A percentile compares a stretch with the other conserved stretches of the same genome.
phyloP scores from a whole-genome alignment of 2,797 vertebrate genomes.

The Cryptoprocta ferox region DNA sequence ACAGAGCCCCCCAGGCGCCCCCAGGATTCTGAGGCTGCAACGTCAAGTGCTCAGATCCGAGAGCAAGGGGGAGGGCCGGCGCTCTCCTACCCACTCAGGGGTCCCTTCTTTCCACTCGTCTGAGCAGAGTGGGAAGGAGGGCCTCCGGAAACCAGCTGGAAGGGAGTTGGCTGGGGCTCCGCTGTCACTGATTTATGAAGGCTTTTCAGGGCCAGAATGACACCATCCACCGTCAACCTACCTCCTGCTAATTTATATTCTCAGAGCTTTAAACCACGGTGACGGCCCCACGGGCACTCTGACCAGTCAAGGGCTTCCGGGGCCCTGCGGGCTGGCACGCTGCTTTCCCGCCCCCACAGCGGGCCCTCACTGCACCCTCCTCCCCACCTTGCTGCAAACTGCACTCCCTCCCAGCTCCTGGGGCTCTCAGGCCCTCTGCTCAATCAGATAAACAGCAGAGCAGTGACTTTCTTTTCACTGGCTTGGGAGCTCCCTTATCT shows the following conservation, averaged over 20 bases:
- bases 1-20: too few relatives aligned
- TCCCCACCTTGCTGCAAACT: not conserved
- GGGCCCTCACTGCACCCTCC: not conserved
- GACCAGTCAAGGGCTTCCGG: not conserved
- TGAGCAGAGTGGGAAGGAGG: not conserved
- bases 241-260: not conserved
- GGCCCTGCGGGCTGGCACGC: not conserved
- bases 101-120: not conserved
- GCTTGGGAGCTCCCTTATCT: not conserved
- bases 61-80: not conserved
- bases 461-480: not conserved
- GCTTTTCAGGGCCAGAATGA: slow-evolving; percentile 29
- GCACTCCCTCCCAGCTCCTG: not conserved
- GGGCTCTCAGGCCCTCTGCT: not conserved
- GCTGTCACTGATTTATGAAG: not conserved
- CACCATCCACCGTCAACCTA: not conserved
- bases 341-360: not conserved
- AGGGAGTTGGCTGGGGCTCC: not conserved
- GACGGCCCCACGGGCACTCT: not conserved
- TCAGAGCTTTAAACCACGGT: slow-evolving; percentile 15
- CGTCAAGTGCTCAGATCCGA: not conserved
- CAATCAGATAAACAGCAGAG: not conserved
- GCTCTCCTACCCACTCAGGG: not conserved
- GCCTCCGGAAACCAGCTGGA: not conserved
- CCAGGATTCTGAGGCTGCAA: too few relatives aligned